Evolutionary conservation across 2,113 vertebrate species (phyloP).

Genomic region (Oenanthe melanoleuca): DNA sequence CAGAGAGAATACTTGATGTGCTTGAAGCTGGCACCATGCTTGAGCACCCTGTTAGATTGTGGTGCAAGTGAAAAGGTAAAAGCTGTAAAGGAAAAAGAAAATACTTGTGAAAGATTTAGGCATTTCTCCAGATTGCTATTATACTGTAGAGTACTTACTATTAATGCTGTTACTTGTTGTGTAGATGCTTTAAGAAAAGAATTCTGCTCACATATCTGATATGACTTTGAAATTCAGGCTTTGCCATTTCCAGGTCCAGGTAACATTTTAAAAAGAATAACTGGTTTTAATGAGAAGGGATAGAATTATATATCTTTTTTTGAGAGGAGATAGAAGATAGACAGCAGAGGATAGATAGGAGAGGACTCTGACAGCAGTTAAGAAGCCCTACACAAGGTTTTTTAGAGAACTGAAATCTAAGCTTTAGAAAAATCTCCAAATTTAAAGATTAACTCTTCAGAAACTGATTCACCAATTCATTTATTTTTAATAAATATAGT

Average conservation of each 20-base stretch:
- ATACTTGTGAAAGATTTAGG: slow-evolving; percentile 36
- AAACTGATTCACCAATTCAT: not conserved
- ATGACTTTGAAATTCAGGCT: slow-evolving; percentile 1
- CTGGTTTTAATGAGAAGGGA: not conserved
- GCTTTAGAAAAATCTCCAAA: not conserved
- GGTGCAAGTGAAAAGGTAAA: slow-evolving; percentile 3
- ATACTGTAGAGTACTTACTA: not conserved
- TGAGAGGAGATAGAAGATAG: not conserved
- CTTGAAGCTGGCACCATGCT: slow-evolving; percentile 37
- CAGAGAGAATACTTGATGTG: slow-evolving; percentile 22
- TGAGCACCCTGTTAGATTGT: slow-evolving; percentile 14
- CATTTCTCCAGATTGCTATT: slow-evolving; percentile 20
- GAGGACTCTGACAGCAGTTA: not conserved
- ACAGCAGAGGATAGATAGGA: not conserved
- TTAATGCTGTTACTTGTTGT: not conserved
- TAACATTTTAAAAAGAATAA: not conserved
- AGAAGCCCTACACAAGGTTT: not conserved
- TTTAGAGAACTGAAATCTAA: not conserved
- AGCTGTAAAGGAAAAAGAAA: slow-evolving; percentile 29
- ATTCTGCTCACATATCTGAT: not conserved
- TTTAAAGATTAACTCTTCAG: slow-evolving; percentile 17
- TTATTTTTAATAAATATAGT: not conserved
- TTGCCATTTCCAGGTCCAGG: not conserved
- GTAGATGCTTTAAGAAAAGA: not conserved
- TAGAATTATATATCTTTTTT: not conserved